A percentile compares a stretch with the other conserved stretches of the same genome.
These are phyloP conservation scores for Istiophorus platypterus DNA, from an alignment of 2,113 vertebrate genomes.

Conservation along the genomic window DNA sequence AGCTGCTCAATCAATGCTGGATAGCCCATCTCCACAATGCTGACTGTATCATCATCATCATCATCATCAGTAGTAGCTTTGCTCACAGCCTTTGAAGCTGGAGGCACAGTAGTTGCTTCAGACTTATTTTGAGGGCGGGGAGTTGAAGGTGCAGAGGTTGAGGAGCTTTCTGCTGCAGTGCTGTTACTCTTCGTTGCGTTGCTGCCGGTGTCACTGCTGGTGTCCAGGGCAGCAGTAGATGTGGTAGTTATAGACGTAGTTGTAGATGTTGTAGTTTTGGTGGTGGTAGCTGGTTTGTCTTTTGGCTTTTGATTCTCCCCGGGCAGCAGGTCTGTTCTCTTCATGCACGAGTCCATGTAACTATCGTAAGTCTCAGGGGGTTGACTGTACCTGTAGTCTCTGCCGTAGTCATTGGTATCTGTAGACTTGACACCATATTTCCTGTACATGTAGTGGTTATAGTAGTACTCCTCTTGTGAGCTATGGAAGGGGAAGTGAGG, in stretches of 20 bases:
- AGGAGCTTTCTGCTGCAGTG: slow-evolving; percentile 4
- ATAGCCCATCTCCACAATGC: slow-evolving; percentile 84
- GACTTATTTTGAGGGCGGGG: background rate
- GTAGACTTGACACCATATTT: slow-evolving; percentile 71
- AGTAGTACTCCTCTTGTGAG: slow-evolving; percentile 76
- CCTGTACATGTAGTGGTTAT: slow-evolving; percentile 84
- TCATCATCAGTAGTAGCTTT: background rate
- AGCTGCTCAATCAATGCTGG: slow-evolving; percentile 82
- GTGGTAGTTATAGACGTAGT: too few species aligned
- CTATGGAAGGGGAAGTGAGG: slow-evolving; percentile 76
- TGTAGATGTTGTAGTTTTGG: background rate
- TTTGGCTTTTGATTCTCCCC: slow-evolving; percentile 1
- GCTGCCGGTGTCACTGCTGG: background rate
- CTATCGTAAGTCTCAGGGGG: slow-evolving; percentile 52
- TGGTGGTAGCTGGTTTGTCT: background rate
- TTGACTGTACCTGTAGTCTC: slow-evolving; percentile 67
- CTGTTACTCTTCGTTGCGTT: slow-evolving; percentile 10
- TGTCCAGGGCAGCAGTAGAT: background rate
- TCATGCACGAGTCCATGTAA: slow-evolving; percentile 76
- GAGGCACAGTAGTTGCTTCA: background rate
- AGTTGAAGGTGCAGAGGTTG: background rate
- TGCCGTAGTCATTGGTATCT: slow-evolving; percentile 69
- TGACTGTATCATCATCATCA: slow-evolving; percentile 71
- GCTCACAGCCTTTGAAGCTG: background rate
- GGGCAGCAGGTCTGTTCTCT: slow-evolving; percentile 70